Percentiles rank a stretch among this genome's conserved stretches.
Evolutionary conservation across 2,888 invertebrate species (phyloP).

Genomic region (Caenorhabditis macrosperma): DNA sequence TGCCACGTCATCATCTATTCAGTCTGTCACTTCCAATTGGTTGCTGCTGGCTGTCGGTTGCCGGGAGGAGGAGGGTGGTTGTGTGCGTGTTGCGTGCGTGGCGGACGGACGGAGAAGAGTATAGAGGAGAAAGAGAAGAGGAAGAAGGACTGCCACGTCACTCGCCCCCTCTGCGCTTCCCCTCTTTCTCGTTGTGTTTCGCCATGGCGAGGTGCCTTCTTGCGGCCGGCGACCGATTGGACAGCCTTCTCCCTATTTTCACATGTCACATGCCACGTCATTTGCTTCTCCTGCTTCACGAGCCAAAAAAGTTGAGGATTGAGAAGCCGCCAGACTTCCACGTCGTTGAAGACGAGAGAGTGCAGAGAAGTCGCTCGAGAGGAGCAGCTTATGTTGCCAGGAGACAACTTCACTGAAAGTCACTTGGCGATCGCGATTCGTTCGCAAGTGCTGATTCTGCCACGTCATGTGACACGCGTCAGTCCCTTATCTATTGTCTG

Average conservation of each 20-base stretch:
- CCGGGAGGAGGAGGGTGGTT: conserved; percentile 35
- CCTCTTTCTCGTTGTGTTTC: neutral
- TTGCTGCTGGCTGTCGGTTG: conserved; percentile 26
- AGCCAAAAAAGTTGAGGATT: neutral
- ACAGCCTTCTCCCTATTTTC: neutral
- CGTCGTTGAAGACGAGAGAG: neutral
- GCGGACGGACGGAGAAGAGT: conserved; percentile 26
- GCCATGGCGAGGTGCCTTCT: conserved; percentile 2
- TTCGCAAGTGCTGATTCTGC: conserved; percentile 48
- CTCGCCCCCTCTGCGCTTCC: conserved; percentile 23
- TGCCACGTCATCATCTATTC: conserved; percentile 40
- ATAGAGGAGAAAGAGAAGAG: conserved; percentile 8
- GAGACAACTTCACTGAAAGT: conserved; percentile 16
- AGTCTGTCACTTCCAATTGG: conserved; percentile 39
- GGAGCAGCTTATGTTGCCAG: conserved; percentile 2
- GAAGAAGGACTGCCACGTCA: conserved; percentile 46
- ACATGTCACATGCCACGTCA: conserved; percentile 31
- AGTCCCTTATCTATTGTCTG: conserved; percentile 50
- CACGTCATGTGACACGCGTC: conserved; percentile 56
- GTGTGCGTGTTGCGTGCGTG: conserved; percentile 31
- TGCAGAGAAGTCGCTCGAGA: neutral
- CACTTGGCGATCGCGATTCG: conserved; percentile 7
- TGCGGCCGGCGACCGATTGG: conserved; percentile 12
- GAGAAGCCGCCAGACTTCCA: neutral
- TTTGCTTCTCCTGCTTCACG: conserved; percentile 12